Evolutionary conservation across 2,888 invertebrate genomes (phyloP).

Genomic region (Therioaphis trifolii): DNA sequence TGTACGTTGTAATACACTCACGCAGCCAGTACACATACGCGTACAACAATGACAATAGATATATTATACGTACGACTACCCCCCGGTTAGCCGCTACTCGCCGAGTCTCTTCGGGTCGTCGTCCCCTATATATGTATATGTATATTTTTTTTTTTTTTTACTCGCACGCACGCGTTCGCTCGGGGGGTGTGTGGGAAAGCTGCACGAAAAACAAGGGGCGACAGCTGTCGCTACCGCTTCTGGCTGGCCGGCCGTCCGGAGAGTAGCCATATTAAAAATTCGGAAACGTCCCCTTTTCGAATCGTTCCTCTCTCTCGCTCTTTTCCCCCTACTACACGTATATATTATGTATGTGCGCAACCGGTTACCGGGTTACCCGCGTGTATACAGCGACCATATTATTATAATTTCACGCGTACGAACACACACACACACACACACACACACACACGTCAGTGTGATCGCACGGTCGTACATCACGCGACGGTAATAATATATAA

Average conservation of each 20-base stretch:
- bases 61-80: too few relatives aligned
- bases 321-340: neutral
- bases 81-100: too few relatives aligned
- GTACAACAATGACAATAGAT: neutral
- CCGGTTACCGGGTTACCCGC: too few relatives aligned
- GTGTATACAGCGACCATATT: too few relatives aligned
- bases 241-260: neutral
- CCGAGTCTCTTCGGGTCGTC: too few relatives aligned
- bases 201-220: conserved; percentile 15
- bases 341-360: neutral
- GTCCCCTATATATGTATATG: neutral
- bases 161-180: neutral
- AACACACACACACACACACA: too few relatives aligned
- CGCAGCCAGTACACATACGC: neutral
- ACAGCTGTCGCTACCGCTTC: conserved; percentile 7
- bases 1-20: neutral
- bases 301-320: too few relatives aligned
- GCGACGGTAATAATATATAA: too few relatives aligned
- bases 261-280: conserved; percentile 5
- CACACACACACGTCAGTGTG: too few relatives aligned
- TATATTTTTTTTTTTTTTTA: neutral
- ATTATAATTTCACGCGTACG: too few relatives aligned
- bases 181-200: conserved; percentile 21
- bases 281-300: neutral
- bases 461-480: too few relatives aligned